Conservation (phyloP, 2,797 vertebrate genomes). For the Heterohyrax brucei region DNA sequence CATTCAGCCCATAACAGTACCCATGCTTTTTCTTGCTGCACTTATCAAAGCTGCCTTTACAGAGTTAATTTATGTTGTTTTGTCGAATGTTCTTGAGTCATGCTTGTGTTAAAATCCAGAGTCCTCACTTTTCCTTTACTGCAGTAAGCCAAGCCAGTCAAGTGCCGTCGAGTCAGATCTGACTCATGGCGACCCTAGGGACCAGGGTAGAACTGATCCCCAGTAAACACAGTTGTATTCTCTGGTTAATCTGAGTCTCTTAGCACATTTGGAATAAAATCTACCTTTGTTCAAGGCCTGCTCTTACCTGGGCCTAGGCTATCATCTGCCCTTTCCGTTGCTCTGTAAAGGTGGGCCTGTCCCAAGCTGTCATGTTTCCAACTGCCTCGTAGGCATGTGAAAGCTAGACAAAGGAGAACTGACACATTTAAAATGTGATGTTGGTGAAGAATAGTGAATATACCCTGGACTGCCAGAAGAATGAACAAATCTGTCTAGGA, state of each 20-base stretch:
- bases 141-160: background rate
- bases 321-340: background rate
- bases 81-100: background rate
- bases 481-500: background rate
- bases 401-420: background rate
- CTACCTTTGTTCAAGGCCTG: background rate
- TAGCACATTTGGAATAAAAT: background rate
- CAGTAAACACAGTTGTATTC: fast-evolving
- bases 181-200: too few species aligned
- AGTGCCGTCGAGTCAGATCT: too few species aligned
- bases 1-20: background rate
- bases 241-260: background rate
- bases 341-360: background rate
- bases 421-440: background rate
- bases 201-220: too few species aligned
- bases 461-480: background rate
- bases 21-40: background rate
- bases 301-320: background rate
- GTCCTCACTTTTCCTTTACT: background rate
- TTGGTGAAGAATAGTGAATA: background rate
- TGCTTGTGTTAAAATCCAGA: fast-evolving
- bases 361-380: background rate
- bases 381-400: background rate
- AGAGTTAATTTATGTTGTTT: too few species aligned
- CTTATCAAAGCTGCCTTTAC: background rate